Base-by-base conservation (phyloP, 2,888 invertebrate genomes). In the Eristalis tenax region DNA sequence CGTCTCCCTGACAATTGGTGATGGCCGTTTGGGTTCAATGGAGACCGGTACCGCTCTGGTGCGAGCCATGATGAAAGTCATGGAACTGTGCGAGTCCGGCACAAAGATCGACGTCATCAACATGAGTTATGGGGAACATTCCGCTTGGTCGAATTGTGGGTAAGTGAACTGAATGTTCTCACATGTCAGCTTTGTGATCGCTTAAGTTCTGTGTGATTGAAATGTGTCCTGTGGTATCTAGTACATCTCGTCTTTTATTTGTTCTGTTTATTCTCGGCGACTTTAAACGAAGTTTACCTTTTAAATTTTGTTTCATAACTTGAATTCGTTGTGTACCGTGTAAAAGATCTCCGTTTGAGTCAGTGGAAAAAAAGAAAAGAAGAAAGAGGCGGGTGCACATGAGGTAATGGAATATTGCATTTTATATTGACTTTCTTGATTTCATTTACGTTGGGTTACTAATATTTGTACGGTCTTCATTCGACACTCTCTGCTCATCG, bases 121-220 rank as follows among this genome's bases (percentile, higher is more conserved):
- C 93, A 99, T 98, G 97, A 99, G 99, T 91, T 99, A 99, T 90
- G 99, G 99, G 0, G 99, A 99, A 93, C 97, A 97, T 90, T 96
- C 98, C 0, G 97, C 98, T 92, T 98, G 98, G 97, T 95, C 97
- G 2, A 96, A 97, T 92, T 94, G 96, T 8, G 99, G 99, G 97
- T 97, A 94, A 94, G 94, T 78, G 13, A 22, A 6, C 6, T 75
- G 61, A 73, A 40, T 28, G 38, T 26, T 32, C 50, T 18, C 4
- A 56, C 18, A 18, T 50, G 50, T 50, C 50, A 18, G 50, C 50
- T 50, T 50, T 50, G 50, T 50, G 50, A 18, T 35, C 26, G 8
- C 38, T 50, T 28, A 38, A 22, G 43, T 63, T 5, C 69, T 63
- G 84, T 65, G 70, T 40, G 74, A 74, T 18, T 80, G 40, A 22